Conservation (phyloP, 2,797 vertebrate species). For the Botia almorhae region DNA sequence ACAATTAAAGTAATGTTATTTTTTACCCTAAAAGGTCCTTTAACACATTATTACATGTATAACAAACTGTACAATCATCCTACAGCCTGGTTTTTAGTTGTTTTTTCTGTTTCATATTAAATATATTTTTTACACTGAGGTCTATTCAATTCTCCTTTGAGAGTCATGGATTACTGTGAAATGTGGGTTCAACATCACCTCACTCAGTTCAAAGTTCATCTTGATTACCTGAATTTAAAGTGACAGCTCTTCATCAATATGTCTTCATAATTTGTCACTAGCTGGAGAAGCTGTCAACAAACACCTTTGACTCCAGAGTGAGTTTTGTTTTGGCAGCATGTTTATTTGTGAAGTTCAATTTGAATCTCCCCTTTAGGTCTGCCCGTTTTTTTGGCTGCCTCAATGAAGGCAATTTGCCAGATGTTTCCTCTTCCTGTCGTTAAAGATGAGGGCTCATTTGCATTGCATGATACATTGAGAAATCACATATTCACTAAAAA, state of each 20-base stretch:
- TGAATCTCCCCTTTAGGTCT: conserved; percentile 12
- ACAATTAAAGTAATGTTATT: too few relatives aligned
- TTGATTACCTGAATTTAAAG: not conserved
- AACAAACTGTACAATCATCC: too few relatives aligned
- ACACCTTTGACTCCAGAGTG: conserved; percentile 10
- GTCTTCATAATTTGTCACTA: conserved; percentile 26
- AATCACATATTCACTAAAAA: not conserved
- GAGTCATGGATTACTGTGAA: not conserved
- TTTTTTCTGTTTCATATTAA: too few relatives aligned
- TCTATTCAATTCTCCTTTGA: not conserved
- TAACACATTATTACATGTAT: too few relatives aligned
- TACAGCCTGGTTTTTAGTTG: too few relatives aligned
- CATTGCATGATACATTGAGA: conserved; percentile 8
- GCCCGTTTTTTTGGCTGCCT: conserved; percentile 1
- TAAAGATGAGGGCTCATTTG: not conserved
- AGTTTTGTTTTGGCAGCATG: conserved; percentile 22
- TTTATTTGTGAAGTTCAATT: conserved; percentile 7
- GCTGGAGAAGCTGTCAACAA: conserved; percentile 24
- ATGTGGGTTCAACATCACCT: not conserved
- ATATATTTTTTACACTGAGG: not conserved
- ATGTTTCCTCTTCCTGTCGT: conserved; percentile 17
- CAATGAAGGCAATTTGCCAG: conserved; percentile 42
- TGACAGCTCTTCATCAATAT: conserved; percentile 11
- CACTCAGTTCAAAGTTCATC: conserved; percentile 10
- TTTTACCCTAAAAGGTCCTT: too few relatives aligned